Evolutionary conservation across 2,888 invertebrate species (phyloP).

Genomic region (Scaptomyza reducta): DNA sequence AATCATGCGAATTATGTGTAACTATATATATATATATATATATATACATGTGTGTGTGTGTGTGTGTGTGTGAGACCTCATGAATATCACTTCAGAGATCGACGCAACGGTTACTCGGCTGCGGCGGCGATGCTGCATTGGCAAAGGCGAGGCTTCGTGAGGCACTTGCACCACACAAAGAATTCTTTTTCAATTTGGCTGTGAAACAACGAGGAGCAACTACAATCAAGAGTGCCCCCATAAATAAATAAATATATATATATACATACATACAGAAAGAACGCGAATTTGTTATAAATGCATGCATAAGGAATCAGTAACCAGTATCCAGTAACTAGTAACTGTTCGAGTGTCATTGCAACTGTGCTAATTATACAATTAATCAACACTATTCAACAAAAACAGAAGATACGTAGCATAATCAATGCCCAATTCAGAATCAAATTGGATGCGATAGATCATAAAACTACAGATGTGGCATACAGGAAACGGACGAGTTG

Average conservation of each 20-base stretch:
- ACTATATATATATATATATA: not conserved
- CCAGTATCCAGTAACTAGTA: not conserved
- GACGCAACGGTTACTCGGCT: conserved; percentile 34
- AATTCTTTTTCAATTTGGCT: conserved; percentile 82
- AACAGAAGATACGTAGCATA: conserved; percentile 1
- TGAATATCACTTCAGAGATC: conserved; percentile 38
- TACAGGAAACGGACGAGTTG: conserved; percentile 34
- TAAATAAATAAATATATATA: not conserved
- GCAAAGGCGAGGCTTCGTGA: conserved; percentile 55
- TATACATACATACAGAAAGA: too few species aligned
- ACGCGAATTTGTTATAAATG: not conserved
- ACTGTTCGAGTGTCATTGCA: conserved; percentile 2
- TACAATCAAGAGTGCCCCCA: conserved; percentile 48
- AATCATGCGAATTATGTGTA: conserved; percentile 24
- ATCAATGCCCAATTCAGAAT: conserved; percentile 6
- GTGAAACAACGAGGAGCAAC: conserved; percentile 75
- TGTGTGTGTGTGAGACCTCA: conserved; percentile 10
- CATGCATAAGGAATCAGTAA: not conserved
- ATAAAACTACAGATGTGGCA: conserved; percentile 1
- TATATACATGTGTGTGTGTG: not conserved
- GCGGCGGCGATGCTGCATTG: conserved; percentile 22
- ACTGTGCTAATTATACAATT: not conserved
- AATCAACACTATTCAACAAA: conserved; percentile 1
- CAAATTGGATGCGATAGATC: conserved; percentile 8
- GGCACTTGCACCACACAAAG: conserved; percentile 61